phyloP scores from a whole-genome alignment of 1,140 invertebrate species.

The Trypoxylus dichotomus region DNA sequence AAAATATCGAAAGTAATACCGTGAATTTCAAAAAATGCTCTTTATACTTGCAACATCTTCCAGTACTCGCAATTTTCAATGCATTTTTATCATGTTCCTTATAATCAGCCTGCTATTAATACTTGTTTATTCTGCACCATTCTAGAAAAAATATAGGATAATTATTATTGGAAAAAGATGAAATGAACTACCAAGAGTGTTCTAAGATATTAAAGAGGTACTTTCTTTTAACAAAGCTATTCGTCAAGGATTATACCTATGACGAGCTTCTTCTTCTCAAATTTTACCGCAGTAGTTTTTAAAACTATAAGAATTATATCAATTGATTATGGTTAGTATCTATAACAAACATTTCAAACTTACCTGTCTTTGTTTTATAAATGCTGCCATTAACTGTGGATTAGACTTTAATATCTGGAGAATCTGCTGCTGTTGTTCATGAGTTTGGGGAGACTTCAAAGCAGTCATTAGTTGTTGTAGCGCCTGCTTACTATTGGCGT shows the following conservation, averaged over 20 bases:
- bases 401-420: constrained; percentile 91
- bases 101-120: neutral
- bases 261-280: no score
- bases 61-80: neutral
- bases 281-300: no score
- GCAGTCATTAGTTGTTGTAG: constrained; percentile 89
- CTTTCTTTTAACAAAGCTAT: no score
- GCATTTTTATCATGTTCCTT: neutral
- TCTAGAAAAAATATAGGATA: constrained; percentile 11
- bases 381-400: constrained; percentile 94
- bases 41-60: neutral
- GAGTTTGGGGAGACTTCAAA: constrained; percentile 83
- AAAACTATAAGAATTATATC: no score
- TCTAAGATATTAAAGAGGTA: neutral
- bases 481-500: constrained; percentile 71
- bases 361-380: constrained; percentile 88
- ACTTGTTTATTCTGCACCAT: constrained; percentile 15
- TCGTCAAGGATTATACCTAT: no score
- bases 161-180: neutral
- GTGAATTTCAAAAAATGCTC: neutral
- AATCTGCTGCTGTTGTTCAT: constrained; percentile 91
- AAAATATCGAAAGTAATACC: neutral
- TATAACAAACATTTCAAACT: constrained; percentile 42
- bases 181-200: neutral
- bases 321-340: no score